These are phyloP conservation scores for Sipha maydis DNA, from an alignment of 2,888 invertebrate genomes.

Conservation along the genomic window DNA sequence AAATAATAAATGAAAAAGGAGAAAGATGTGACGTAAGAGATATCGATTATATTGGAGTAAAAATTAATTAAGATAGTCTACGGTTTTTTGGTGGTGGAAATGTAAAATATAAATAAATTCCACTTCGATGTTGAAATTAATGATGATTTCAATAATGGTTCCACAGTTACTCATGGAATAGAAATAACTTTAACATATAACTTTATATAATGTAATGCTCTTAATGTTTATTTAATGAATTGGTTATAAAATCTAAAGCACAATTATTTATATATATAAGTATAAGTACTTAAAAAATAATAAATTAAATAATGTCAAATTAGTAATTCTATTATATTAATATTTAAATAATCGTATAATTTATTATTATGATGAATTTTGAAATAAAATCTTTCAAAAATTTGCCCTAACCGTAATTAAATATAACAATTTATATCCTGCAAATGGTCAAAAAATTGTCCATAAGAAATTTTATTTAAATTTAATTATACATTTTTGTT, in stretches of 20 bases:
- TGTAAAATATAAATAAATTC: neutral
- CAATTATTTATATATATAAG: too few species aligned
- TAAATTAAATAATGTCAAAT: neutral
- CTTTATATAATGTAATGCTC: neutral
- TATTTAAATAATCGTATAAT: neutral
- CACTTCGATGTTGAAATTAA: neutral
- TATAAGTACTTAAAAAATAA: neutral
- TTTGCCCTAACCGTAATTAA: neutral
- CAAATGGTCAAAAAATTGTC: neutral
- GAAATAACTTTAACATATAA: neutral
- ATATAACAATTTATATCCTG: neutral
- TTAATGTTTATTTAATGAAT: neutral
- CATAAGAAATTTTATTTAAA: neutral
- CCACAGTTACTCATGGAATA: neutral
- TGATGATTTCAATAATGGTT: neutral
- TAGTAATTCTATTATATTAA: neutral
- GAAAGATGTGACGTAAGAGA: slow-evolving; percentile 3
- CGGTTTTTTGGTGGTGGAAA: slow-evolving; percentile 19
- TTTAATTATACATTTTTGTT: neutral
- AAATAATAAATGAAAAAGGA: slow-evolving; percentile 30
- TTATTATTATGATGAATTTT: neutral
- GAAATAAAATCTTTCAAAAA: neutral
- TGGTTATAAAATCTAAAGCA: neutral
- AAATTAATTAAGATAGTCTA: slow-evolving; percentile 38
- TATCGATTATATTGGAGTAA: slow-evolving; percentile 43